Percentiles rank a stretch among this genome's conserved stretches.
Conservation (phyloP, 2,888 invertebrate species). For the Stenolophus ochropezus region DNA sequence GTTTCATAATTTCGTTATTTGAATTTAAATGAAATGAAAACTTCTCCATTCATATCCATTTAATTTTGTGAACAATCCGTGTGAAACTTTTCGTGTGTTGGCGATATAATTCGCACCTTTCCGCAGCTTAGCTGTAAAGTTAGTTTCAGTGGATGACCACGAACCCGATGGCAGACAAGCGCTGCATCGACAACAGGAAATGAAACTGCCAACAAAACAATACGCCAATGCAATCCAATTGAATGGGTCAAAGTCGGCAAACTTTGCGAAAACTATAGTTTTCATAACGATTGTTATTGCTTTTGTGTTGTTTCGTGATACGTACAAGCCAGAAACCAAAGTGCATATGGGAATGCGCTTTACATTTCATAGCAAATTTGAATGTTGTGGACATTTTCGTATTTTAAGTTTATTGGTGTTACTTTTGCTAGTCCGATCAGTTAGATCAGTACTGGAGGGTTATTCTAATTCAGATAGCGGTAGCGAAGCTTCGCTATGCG, state of each 20-base stretch:
- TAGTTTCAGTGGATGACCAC: neutral
- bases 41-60: neutral
- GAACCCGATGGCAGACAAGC: neutral
- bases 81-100: neutral
- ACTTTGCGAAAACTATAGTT: neutral
- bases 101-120: neutral
- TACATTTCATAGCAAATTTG: no score
- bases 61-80: neutral
- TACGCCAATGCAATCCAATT: constrained; percentile 3
- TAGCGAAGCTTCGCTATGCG: no score
- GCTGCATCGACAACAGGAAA: constrained; percentile 16
- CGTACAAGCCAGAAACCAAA: no score
- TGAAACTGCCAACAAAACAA: constrained; percentile 13
- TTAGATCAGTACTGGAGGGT: no score
- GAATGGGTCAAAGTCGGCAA: constrained; percentile 21
- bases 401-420: no score
- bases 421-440: no score
- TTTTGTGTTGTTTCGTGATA: neutral
- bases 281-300: constrained; percentile 1
- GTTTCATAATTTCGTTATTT: no score
- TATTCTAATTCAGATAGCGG: no score
- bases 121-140: neutral
- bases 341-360: no score
- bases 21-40: no score
- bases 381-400: no score